Evolutionary conservation across 1,140 invertebrate genomes (phyloP), one percentile per base, ranked within the genome.

Genomic region (Pogonus chalceus): DNA sequence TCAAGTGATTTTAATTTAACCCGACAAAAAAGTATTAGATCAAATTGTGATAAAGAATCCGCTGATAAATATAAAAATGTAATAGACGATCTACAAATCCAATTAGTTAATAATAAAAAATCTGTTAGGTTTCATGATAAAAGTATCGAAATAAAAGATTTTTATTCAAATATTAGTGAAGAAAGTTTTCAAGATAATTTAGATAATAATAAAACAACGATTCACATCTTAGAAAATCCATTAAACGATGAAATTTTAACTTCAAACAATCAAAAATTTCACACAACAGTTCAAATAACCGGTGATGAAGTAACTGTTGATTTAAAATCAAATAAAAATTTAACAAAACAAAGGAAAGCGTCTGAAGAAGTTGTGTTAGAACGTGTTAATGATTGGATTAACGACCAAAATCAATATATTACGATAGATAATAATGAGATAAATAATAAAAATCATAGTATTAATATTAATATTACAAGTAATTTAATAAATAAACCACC

Each of bases 121-220:
- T 66, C 62, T 9, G 64, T 68, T 3, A 49, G 67, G 35, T 68
- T 67, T 53, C 56, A 65, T 54, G 65, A 68, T 10, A 53, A 57
- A 31, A 53, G 23, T 20, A 52, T 23, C 14, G 49, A 50, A 51
- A 57, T 57, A 14, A 14, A 16, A 7, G 47, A 49, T 49, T 4
- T 4, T 9, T 43, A 43, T 16, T 9, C 7, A 4, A 43, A 43
- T 43, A 12, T 4, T 4, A 43, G 37, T 16, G 37, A 22, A 12
- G 22, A 10, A 20, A 14, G 3, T 20, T 49, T 10, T 23, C 2
- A 35, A 47, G 18, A 21, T 7, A 12, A 22, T 21, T 12, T 12
- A 48, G 46, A 48, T 20, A 7, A 23, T 53, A 18, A 43, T 43
- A 18, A 43, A 12, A 9, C 9, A 16, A 9, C 7, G 18, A 16